A percentile compares a stretch with the other conserved stretches of the same genome.
These are phyloP conservation scores for Colistium nudipinnis DNA, from an alignment of 2,113 vertebrate genomes.

Conservation along the genomic window DNA sequence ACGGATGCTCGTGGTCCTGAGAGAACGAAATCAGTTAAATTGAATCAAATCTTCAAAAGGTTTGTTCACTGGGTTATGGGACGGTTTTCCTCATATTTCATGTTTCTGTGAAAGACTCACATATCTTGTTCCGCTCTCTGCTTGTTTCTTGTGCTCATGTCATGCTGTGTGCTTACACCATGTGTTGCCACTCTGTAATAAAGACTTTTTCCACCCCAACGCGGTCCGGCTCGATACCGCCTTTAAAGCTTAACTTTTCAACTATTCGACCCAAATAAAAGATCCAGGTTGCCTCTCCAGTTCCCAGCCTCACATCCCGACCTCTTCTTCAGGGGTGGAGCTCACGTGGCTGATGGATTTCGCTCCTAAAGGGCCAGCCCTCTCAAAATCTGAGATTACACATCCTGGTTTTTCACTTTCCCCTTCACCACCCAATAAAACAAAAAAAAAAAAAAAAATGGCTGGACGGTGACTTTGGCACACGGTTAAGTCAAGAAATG, in stretches of 20 bases:
- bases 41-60: not conserved
- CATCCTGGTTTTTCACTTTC: constrained; percentile 52
- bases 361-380: not conserved
- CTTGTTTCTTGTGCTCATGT: not conserved
- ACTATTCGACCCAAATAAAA: constrained; percentile 7
- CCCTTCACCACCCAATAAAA: constrained; percentile 16
- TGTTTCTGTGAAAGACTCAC: not conserved
- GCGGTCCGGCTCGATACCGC: not conserved
- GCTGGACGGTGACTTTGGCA: constrained; percentile 46
- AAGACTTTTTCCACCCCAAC: not conserved
- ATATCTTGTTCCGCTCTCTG: not conserved
- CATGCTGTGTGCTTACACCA: no score
- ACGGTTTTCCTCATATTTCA: not conserved
- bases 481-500: constrained; percentile 55
- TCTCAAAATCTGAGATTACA: constrained; percentile 7
- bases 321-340: constrained; percentile 21
- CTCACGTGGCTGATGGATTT: constrained; percentile 39
- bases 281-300: constrained; percentile 9
- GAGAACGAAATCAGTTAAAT: not conserved
- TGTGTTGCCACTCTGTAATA: not conserved
- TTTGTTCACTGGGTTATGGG: not conserved
- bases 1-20: no score
- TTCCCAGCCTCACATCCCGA: constrained; percentile 5
- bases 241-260: constrained; percentile 2
- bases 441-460: constrained; percentile 42